Conservation (phyloP, 2,888 invertebrate genomes). For the Amiota mariae region DNA sequence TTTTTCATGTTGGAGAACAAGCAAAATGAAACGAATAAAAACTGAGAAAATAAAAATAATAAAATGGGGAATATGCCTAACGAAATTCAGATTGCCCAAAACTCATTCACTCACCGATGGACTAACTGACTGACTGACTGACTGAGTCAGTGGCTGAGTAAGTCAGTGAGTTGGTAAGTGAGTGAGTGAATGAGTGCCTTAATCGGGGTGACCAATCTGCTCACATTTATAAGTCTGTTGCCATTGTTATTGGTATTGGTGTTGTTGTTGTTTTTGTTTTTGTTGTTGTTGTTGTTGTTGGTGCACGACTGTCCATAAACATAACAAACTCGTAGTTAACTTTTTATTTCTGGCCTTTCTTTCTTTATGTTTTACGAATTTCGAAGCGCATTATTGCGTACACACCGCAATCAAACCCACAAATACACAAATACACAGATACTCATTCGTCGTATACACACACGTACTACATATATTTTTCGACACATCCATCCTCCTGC, state of each 20-base stretch:
- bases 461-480: background rate
- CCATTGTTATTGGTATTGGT: no score
- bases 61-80: slow-evolving; percentile 29
- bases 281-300: slow-evolving; percentile 46
- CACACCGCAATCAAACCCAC: slow-evolving; percentile 29
- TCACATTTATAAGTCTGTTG: no score
- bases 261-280: slow-evolving; percentile 56
- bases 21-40: slow-evolving; percentile 14
- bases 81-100: slow-evolving; percentile 9
- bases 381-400: slow-evolving; percentile 59
- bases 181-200: background rate
- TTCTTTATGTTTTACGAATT: slow-evolving; percentile 35
- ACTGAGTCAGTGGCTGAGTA: background rate
- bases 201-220: no score
- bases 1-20: slow-evolving; percentile 1
- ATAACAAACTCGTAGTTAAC: slow-evolving; percentile 68
- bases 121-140: background rate
- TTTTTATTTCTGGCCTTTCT: slow-evolving; percentile 65
- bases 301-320: slow-evolving; percentile 56
- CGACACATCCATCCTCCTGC: background rate
- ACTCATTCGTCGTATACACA: no score
- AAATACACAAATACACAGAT: no score
- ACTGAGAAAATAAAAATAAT: slow-evolving; percentile 11
- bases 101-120: background rate
- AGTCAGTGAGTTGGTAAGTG: background rate